phyloP scores from a whole-genome alignment of 2,113 vertebrate species.

The Pteropus alecto region DNA sequence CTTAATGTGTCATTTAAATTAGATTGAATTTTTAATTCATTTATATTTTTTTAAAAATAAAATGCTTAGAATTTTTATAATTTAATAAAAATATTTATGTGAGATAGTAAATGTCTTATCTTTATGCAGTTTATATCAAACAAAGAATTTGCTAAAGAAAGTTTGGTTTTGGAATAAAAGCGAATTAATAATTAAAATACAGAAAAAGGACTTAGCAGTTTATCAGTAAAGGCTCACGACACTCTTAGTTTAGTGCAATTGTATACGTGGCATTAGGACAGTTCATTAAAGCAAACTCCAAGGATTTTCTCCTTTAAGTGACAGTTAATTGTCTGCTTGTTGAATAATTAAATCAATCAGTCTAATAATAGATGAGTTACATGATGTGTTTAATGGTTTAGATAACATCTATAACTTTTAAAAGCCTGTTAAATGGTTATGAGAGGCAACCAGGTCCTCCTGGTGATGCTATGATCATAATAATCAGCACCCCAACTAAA shows the following conservation, averaged over 20 bases:
- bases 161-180: constrained; percentile 9
- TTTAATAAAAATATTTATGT: constrained; percentile 21
- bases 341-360: constrained; percentile 41
- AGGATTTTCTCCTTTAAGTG: neutral
- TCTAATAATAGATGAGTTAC: constrained; percentile 25
- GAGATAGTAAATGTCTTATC: neutral
- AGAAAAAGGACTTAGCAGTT: neutral
- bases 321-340: constrained; percentile 36
- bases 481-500: neutral
- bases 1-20: constrained; percentile 20
- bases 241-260: neutral
- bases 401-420: neutral
- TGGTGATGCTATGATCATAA: neutral
- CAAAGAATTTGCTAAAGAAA: neutral
- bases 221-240: neutral
- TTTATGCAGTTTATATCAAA: neutral
- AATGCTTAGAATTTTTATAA: neutral
- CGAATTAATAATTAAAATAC: constrained; percentile 7
- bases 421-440: neutral
- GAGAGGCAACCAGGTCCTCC: neutral
- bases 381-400: constrained; percentile 23
- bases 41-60: neutral
- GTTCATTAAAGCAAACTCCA: constrained; percentile 20
- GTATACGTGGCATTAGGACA: neutral
- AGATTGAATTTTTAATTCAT: neutral